Percentiles rank a stretch among this genome's conserved stretches.
Conservation (phyloP, 2,888 invertebrate genomes). For the Liposcelis brunnea region DNA sequence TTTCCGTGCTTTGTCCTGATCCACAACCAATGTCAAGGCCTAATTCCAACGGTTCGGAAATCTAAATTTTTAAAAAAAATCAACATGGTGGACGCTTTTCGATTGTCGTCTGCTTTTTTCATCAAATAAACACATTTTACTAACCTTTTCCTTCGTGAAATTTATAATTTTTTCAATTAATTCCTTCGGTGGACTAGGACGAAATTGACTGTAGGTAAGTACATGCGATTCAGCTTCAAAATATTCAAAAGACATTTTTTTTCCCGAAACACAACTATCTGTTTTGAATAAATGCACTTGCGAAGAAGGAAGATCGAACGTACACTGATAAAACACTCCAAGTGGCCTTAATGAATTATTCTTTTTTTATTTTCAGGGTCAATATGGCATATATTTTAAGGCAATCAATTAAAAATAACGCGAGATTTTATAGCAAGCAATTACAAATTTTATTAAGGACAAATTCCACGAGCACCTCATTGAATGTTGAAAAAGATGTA, state of each 20-base stretch:
- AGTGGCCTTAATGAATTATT: too few relatives aligned
- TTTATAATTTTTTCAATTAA: slow-evolving; percentile 13
- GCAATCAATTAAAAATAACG: too few relatives aligned
- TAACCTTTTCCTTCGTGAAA: slow-evolving; percentile 16
- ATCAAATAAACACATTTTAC: neutral
- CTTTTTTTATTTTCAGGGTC: too few relatives aligned
- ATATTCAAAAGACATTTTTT: slow-evolving; percentile 13
- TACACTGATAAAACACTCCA: too few relatives aligned
- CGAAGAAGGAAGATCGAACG: too few relatives aligned
- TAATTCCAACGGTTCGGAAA: too few relatives aligned
- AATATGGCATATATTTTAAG: too few relatives aligned
- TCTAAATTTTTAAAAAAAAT: slow-evolving; percentile 6
- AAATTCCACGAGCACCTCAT: too few relatives aligned
- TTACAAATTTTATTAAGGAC: too few relatives aligned
- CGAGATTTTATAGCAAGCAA: too few relatives aligned
- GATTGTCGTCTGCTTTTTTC: neutral
- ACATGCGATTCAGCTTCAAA: slow-evolving; percentile 14
- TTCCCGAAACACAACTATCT: neutral
- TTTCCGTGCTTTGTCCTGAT: slow-evolving; percentile 30
- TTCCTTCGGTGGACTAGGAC: slow-evolving; percentile 15
- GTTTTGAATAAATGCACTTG: too few relatives aligned
- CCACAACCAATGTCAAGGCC: slow-evolving; percentile 34
- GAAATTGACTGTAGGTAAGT: slow-evolving; percentile 15
- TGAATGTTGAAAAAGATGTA: slow-evolving; percentile 11
- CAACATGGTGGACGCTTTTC: too few relatives aligned